Percentiles rank a stretch among this genome's conserved stretches.
Evolutionary conservation across 1,140 invertebrate genomes (phyloP).

Genomic region (Polyergus mexicanus): DNA sequence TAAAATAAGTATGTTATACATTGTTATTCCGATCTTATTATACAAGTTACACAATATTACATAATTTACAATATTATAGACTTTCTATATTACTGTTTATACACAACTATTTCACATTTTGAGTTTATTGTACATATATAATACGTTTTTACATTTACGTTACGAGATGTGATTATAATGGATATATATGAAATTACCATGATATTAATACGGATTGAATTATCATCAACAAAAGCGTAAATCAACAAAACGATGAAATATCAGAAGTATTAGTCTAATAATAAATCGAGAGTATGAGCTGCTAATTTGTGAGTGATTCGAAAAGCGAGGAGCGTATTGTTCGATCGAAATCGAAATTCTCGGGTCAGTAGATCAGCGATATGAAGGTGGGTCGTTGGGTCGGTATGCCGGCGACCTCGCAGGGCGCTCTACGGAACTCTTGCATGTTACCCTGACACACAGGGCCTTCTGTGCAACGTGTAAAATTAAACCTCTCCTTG

Average conservation of each 20-base stretch:
- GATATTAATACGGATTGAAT: not conserved
- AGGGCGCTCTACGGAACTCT: slow-evolving; percentile 58
- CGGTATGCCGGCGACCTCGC: slow-evolving; percentile 67
- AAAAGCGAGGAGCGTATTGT: not conserved
- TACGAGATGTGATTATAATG: not conserved
- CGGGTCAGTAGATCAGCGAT: not conserved
- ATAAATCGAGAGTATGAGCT: not conserved
- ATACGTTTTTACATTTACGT: not conserved
- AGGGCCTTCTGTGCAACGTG: slow-evolving; percentile 65
- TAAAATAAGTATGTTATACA: slow-evolving; percentile 24
- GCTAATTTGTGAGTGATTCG: not conserved
- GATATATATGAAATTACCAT: not conserved
- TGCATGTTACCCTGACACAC: slow-evolving; percentile 62
- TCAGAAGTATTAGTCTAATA: not conserved
- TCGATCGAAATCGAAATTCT: slow-evolving; percentile 37
- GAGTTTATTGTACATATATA: not conserved
- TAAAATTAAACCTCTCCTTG: slow-evolving; percentile 77
- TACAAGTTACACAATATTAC: not conserved
- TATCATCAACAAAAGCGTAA: not conserved
- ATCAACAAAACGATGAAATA: not conserved
- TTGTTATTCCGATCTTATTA: not conserved
- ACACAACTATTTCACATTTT: not conserved
- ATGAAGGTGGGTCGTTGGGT: slow-evolving; percentile 69
- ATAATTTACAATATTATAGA: slow-evolving; percentile 25
- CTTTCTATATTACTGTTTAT: not conserved